These are phyloP conservation scores for Bombylius major DNA, from an alignment of 2,888 invertebrate species.

Conservation along the genomic window DNA sequence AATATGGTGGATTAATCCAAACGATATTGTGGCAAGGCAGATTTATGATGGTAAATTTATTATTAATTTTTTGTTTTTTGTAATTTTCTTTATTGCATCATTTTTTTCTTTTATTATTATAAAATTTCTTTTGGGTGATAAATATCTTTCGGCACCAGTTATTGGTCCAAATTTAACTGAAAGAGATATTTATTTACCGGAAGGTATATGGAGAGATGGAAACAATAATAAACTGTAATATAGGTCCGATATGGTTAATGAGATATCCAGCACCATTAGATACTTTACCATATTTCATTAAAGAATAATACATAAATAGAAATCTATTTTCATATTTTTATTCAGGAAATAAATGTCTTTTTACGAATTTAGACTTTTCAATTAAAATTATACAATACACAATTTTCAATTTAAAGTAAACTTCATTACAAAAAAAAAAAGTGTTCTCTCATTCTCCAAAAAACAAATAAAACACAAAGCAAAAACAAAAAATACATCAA, in stretches of 20 bases:
- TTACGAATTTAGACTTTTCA: too few relatives aligned
- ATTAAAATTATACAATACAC: too few relatives aligned
- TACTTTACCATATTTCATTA: constrained; percentile 54
- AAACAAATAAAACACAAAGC: too few relatives aligned
- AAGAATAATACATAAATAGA: too few relatives aligned
- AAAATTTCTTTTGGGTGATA: constrained; percentile 71
- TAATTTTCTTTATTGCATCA: too few relatives aligned
- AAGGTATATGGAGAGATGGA: constrained; percentile 58
- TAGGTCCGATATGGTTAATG: constrained; percentile 49
- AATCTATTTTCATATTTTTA: too few relatives aligned
- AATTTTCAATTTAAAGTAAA: too few relatives aligned
- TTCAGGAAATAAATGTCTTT: too few relatives aligned
- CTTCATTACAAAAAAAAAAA: too few relatives aligned
- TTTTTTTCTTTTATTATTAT: constrained; percentile 10
- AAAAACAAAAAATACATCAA: too few relatives aligned
- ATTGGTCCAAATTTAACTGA: constrained; percentile 44
- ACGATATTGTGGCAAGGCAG: constrained; percentile 45
- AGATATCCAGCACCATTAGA: constrained; percentile 55
- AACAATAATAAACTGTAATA: constrained; percentile 36
- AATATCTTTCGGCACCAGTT: constrained; percentile 67
- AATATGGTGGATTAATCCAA: constrained; percentile 73
- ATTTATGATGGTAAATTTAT: constrained; percentile 42
- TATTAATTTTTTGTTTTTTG: too few relatives aligned
- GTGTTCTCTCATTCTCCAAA: too few relatives aligned
- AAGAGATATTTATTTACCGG: constrained; percentile 64